These are phyloP conservation scores for Tetramorium bicarinatum DNA, from an alignment of 2,888 invertebrate species.

Conservation along the genomic window DNA sequence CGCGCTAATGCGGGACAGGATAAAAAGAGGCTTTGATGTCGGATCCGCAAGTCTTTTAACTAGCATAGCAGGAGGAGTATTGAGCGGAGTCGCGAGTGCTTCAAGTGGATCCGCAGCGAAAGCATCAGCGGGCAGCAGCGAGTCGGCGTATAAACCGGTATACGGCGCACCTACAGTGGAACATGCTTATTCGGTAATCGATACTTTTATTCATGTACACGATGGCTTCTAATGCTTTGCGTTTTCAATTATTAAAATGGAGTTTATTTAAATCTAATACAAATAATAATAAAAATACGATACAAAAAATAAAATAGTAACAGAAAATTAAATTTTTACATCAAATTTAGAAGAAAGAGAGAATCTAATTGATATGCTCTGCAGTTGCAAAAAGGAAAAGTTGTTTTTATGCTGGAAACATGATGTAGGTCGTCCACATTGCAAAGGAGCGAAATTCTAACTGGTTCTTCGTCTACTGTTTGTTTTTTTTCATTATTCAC, in stretches of 20 bases:
- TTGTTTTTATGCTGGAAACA: conserved; percentile 9
- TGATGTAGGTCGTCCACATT: conserved; percentile 62
- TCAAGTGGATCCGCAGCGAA: conserved; percentile 78
- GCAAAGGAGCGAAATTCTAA: conserved; percentile 79
- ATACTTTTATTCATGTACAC: conserved; percentile 45
- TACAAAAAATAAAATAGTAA: not conserved
- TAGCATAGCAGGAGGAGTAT: conserved; percentile 82
- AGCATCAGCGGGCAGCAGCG: conserved; percentile 61
- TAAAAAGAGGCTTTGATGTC: conserved; percentile 71
- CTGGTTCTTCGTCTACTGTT: conserved; percentile 56
- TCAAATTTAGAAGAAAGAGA: not conserved
- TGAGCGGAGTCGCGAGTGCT: conserved; percentile 82
- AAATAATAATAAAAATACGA: not conserved
- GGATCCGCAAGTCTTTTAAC: conserved; percentile 79
- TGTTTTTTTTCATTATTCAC: not conserved
- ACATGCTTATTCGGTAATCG: conserved; percentile 64
- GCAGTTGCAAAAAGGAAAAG: not conserved
- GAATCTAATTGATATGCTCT: not conserved
- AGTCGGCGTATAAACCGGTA: conserved; percentile 44
- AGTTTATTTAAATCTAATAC: not conserved
- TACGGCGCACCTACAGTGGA: conserved; percentile 53
- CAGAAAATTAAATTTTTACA: not conserved
- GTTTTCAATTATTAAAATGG: not conserved
- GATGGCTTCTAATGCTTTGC: not conserved
- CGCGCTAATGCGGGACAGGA: conserved; percentile 79